Evolutionary conservation across 2,888 invertebrate genomes (phyloP).

Genomic region (Ellobium chinense): DNA sequence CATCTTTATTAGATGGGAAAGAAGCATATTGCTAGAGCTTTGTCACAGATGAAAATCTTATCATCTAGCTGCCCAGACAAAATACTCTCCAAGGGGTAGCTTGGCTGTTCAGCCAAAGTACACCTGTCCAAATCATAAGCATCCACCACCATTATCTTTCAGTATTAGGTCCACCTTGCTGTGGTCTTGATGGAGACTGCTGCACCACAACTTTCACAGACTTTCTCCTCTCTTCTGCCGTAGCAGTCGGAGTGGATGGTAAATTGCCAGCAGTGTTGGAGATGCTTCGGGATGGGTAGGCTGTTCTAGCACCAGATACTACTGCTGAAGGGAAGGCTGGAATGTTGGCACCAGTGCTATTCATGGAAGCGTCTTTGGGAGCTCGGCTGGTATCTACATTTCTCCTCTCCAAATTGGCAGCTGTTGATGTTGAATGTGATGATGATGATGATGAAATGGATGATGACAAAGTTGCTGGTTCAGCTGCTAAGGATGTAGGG

Average conservation of each 20-base stretch:
- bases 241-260: not conserved
- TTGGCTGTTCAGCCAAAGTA: too few relatives aligned
- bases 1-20: too few relatives aligned
- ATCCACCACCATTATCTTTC: not conserved
- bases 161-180: not conserved
- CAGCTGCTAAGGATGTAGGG: not conserved
- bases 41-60: too few relatives aligned
- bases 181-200: not conserved
- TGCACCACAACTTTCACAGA: conserved; percentile 12
- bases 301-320: not conserved
- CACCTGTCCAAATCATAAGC: too few relatives aligned
- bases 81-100: too few relatives aligned
- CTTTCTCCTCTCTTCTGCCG: not conserved
- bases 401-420: too few relatives aligned
- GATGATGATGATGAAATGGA: not conserved
- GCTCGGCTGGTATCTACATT: too few relatives aligned
- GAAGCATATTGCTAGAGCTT: too few relatives aligned
- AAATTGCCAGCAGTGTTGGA: not conserved
- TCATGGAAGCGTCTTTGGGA: too few relatives aligned
- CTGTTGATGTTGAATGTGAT: too few relatives aligned
- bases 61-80: too few relatives aligned
- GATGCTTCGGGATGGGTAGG: not conserved
- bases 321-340: not conserved
- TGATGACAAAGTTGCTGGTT: not conserved
- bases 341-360: too few relatives aligned